Evolutionary conservation across 2,113 vertebrate species (phyloP).

Genomic region (Miniopterus natalensis): DNA sequence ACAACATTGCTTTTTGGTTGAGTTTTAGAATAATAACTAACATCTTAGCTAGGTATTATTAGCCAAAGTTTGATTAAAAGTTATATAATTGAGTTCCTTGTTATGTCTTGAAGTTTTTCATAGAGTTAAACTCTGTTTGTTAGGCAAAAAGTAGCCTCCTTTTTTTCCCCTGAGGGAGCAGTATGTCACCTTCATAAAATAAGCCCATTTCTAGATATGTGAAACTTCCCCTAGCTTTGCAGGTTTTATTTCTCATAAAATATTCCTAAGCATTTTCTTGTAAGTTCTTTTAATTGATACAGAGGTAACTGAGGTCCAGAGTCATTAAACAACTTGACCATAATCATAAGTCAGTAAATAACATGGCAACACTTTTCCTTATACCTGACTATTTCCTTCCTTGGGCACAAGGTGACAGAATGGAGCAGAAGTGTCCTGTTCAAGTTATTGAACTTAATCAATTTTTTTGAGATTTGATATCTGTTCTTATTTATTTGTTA

Average conservation of each 20-base stretch:
- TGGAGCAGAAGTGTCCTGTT: constrained; percentile 10
- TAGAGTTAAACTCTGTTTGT: neutral
- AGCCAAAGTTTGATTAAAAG: neutral
- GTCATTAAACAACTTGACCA: constrained; percentile 41
- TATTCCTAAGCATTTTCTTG: constrained; percentile 17
- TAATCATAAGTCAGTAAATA: neutral
- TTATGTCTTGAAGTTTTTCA: constrained; percentile 20
- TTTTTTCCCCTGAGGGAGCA: neutral
- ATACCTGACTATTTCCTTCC: neutral
- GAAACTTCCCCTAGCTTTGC: neutral
- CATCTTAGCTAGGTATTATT: constrained; percentile 58
- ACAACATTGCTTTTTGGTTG: neutral
- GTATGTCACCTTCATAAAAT: constrained; percentile 34
- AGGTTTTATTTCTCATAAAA: constrained; percentile 23
- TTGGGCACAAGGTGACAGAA: neutral
- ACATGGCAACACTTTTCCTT: neutral
- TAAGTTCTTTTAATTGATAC: neutral
- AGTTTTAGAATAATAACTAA: constrained; percentile 27
- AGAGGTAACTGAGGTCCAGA: neutral
- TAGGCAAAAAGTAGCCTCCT: neutral
- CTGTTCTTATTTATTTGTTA: no score
- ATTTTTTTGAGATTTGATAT: neutral
- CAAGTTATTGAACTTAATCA: constrained; percentile 51
- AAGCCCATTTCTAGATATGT: neutral
- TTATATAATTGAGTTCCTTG: neutral